Evolutionary conservation across 2,888 invertebrate genomes (phyloP), one percentile per base, ranked within the genome.

Genomic region (Cryptocephalus primarius): DNA sequence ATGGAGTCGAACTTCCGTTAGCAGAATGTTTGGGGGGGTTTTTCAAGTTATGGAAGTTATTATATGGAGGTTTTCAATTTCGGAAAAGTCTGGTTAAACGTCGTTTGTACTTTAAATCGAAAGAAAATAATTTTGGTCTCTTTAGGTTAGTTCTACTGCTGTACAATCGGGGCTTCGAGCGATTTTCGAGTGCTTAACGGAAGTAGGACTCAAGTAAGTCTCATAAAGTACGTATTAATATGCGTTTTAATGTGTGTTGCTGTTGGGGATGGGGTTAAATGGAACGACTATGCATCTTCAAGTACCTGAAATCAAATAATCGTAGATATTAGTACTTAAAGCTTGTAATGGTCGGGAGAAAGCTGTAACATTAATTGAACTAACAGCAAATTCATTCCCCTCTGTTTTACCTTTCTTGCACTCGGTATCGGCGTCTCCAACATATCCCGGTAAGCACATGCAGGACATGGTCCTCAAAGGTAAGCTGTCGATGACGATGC

Each of bases 381-480:
- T 6, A 22, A 4, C 6, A 22, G 22, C 22, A 22, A 22, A 22
- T 22, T 22, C 6, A 22, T 2, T 22, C 22, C 22, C 6, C 22
- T 6, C 22, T 6, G 22, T 22, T 22, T 74, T 78, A 90, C 91
- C 85, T 73, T 77, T 79, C 63, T 76, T 79, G 67, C 92, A 93
- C 68, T 86, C 83, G 52, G 84, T 78, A 57, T 90, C 87, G 9
- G 92, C 90, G 68, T 92, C 89, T 55, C 92, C 92, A 56, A 84
- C 77, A 59, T 81, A 85, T 51, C 89, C 89, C 49, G 81, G 81
- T 51, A 85, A 77, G 64, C 92, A 93, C 62, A 86, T 82, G 66
- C 92, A 92, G 48, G 88, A 82, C 80, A 92, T 87, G 8, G 90
- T 89, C 56, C 91, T 79, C 70, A 89, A 77, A 8, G 92, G 92